Percentiles rank a stretch among this genome's conserved stretches.
Evolutionary conservation across 1,140 invertebrate genomes (phyloP).

Genomic region (Bombyx mori): DNA sequence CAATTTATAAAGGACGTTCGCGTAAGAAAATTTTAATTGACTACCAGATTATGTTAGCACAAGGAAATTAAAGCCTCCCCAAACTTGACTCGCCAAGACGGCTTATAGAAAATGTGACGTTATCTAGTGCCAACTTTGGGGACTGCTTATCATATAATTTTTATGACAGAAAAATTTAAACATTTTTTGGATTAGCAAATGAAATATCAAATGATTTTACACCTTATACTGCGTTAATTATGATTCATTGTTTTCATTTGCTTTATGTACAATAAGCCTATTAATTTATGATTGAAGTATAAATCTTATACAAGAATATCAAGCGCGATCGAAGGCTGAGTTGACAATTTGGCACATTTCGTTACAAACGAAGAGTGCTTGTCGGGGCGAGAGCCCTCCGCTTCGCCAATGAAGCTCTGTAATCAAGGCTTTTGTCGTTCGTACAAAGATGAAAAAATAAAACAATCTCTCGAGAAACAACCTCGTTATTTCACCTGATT

Average conservation of each 20-base stretch:
- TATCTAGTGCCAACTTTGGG: no score
- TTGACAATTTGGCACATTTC: slow-evolving; percentile 53
- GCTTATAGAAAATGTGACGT: background rate
- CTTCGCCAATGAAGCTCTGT: slow-evolving; percentile 29
- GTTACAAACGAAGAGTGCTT: slow-evolving; percentile 34
- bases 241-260: no score
- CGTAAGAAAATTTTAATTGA: slow-evolving; percentile 43
- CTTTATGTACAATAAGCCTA: no score
- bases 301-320: no score
- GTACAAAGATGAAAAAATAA: slow-evolving; percentile 26
- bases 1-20: slow-evolving; percentile 27
- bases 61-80: slow-evolving; percentile 31
- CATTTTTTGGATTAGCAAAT: no score
- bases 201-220: no score
- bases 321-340: slow-evolving; percentile 31
- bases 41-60: slow-evolving; percentile 37
- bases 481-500: slow-evolving; percentile 14
- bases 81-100: background rate
- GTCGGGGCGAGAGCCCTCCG: slow-evolving; percentile 24
- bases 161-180: no score
- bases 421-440: slow-evolving; percentile 36
- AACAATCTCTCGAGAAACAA: slow-evolving; percentile 20
- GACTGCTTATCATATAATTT: no score
- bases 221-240: no score
- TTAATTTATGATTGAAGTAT: no score